Base-by-base conservation (phyloP, 1,140 invertebrate genomes). In the Drosophila bocki region DNA sequence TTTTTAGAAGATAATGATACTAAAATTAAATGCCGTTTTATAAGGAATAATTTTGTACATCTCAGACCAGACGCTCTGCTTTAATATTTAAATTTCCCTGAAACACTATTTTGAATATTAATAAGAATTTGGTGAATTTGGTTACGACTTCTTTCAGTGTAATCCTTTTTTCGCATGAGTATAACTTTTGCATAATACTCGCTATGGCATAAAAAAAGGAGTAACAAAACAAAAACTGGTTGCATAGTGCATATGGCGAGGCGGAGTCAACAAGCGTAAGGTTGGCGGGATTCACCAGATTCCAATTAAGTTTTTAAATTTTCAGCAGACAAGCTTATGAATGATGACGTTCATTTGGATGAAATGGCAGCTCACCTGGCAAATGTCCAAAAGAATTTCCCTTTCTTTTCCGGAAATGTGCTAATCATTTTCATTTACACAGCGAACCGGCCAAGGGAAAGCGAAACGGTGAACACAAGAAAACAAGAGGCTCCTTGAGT, bases 251-350 rank as follows among this genome's bases (percentile, higher is more conserved):
- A 57, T 71, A 59, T 71, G 67, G 67, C 35, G 51, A 29, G 42
- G 64, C 7, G 35, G 45, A 78, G 58, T 78, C 75, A 78, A 78
- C 65, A 71, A 71, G 51, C 65, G 75, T 70, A 56, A 48, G 64
- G 48, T 57, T 53, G 45, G n/a, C 48, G 50, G 26, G 32, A 45
- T 62, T 42, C 62, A 57, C 50, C 69, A 62, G 72, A 78, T 78
- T 78, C 76, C 76, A 78, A 78, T 78, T 78, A 78, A 78, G 76
- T 78, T 78, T 78, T 78, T 62, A 78, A 78, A 77, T 60, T 77
- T 68, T 60, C 19, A 54, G 22, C 69, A 41, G 67, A 72, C 53
- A 51, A 60, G 67, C 62, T 42, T 76, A 77, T 77, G 62, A 76
- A 76, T 76, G 75, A 35, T 76, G 75, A 35, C 54, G 62, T 56